Evolutionary conservation across 2,113 vertebrate genomes (phyloP).

Genomic region (Kryptolebias marmoratus): DNA sequence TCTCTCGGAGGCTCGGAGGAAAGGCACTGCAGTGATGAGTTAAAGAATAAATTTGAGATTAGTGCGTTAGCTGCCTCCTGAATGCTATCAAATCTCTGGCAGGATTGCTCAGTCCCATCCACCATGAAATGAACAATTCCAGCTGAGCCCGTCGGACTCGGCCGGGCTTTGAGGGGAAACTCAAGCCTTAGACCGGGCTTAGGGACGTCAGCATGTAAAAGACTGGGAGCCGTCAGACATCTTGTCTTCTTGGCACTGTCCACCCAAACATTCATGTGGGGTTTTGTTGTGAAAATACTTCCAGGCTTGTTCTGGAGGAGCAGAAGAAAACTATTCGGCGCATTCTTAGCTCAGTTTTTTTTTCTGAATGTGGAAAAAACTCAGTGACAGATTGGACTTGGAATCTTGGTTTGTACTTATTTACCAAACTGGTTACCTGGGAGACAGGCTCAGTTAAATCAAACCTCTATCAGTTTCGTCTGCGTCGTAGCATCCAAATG

Average conservation of each 20-base stretch:
- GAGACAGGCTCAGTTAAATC: slow-evolving; percentile 38
- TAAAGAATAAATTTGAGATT: slow-evolving; percentile 56
- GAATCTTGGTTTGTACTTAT: slow-evolving; percentile 51
- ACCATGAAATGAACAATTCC: slow-evolving; percentile 77
- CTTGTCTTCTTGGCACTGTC: slow-evolving; percentile 64
- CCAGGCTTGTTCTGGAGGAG: slow-evolving; percentile 66
- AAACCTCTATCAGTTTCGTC: slow-evolving; percentile 25
- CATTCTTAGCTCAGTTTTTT: slow-evolving; percentile 44
- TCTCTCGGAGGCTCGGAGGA: slow-evolving; percentile 47
- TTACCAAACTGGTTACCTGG: slow-evolving; percentile 56
- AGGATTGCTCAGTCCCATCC: slow-evolving; percentile 63
- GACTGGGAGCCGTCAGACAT: slow-evolving; percentile 61
- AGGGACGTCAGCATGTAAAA: slow-evolving; percentile 53
- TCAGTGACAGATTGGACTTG: slow-evolving; percentile 27
- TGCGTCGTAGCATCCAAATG: slow-evolving; percentile 40
- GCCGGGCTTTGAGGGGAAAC: slow-evolving; percentile 62
- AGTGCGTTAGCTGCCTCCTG: slow-evolving; percentile 57
- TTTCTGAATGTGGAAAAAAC: slow-evolving; percentile 52
- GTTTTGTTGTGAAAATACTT: slow-evolving; percentile 71
- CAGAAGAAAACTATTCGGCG: slow-evolving; percentile 41
- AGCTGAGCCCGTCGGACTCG: slow-evolving; percentile 69
- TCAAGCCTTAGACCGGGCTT: slow-evolving; percentile 67
- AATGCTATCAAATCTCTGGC: slow-evolving; percentile 53
- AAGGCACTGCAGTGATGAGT: slow-evolving; percentile 53
- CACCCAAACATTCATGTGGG: slow-evolving; percentile 61